Conservation (phyloP, 1,140 invertebrate species). For the Trialeurodes vaporariorum region DNA sequence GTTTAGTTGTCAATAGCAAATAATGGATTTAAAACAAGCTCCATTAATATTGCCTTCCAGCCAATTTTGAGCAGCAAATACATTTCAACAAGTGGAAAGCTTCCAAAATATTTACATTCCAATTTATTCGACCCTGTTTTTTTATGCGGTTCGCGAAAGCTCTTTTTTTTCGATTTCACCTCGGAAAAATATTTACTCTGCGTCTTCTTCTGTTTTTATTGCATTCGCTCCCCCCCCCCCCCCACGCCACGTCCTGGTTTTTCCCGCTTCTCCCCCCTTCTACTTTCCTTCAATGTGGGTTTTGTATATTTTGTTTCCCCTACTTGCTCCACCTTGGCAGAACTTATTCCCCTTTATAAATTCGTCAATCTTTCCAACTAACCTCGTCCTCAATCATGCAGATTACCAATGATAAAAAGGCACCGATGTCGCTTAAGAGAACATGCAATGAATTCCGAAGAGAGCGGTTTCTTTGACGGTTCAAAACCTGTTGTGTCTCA, state of each 20-base stretch:
- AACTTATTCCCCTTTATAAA: no score
- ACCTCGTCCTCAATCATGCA: no score
- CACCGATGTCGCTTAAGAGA: no score
- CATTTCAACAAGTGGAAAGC: neutral
- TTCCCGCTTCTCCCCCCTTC: neutral
- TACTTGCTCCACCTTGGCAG: no score
- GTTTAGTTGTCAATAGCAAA: neutral
- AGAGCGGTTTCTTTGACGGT: no score
- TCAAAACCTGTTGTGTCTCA: no score
- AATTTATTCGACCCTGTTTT: constrained; percentile 1
- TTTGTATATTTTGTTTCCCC: no score
- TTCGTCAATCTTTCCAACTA: no score
- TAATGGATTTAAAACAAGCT: neutral
- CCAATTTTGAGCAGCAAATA: no score
- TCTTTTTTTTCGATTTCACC: neutral
- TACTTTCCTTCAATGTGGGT: no score
- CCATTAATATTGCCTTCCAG: neutral
- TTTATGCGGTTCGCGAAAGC: neutral
- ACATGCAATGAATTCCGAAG: no score
- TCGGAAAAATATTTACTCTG: neutral
- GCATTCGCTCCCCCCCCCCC: neutral
- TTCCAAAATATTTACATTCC: neutral
- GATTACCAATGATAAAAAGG: no score
- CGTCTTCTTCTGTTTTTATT: neutral
- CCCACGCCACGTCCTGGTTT: neutral